Base-by-base conservation (phyloP, 2,797 vertebrate species). In the Picus viridis region DNA sequence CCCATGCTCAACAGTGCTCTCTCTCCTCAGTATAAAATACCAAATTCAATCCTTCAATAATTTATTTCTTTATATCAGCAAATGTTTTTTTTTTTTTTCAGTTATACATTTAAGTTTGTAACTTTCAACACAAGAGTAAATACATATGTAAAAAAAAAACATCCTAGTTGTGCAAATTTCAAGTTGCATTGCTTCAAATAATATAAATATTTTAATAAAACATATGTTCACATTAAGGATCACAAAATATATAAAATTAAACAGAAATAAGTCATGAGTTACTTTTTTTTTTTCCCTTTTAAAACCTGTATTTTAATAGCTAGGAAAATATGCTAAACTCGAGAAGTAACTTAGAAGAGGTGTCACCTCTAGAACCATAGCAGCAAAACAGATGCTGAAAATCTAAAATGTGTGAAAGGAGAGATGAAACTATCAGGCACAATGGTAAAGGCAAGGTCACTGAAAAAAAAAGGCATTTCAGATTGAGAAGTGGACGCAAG, bases 131-230 rank as follows among this genome's bases (percentile, higher is more conserved):
- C 54, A 47, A 63, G 63, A 95, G 96, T 76, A 78, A 97, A 92
- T 93, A 90, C 68, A 94, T 2, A n/a, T 88, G 49, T 51, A 49
- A 51, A 47, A 74, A 72, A 80, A 80, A 84, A 95, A 94, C n/a
- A 45, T 77, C 43, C n/a, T 71, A 87, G 91, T 95, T 97, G 98
- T 98, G 97, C 98, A 98, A 98, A 97, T 97, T 97, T 96, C 94
- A 97, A 96, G 96, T 96, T 96, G 95, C 86, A 94, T 65, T 94
- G 94, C 96, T 96, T 92, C 89, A 96, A 95, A 97, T 89, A 96
- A 94, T 95, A 98, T 98, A 98, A 98, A 98, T 98, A 98, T 95
- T 95, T 94, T 67, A 43, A 95, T 47, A 88, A 95, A 92, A 94
- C 92, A 83, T 88, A 93, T 0, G 65, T 93, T 98, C 96, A 98